A percentile compares a stretch with the other conserved stretches of the same genome.
Evolutionary conservation across 2,797 vertebrate genomes (phyloP).

Genomic region (Malacoraja senta): DNA sequence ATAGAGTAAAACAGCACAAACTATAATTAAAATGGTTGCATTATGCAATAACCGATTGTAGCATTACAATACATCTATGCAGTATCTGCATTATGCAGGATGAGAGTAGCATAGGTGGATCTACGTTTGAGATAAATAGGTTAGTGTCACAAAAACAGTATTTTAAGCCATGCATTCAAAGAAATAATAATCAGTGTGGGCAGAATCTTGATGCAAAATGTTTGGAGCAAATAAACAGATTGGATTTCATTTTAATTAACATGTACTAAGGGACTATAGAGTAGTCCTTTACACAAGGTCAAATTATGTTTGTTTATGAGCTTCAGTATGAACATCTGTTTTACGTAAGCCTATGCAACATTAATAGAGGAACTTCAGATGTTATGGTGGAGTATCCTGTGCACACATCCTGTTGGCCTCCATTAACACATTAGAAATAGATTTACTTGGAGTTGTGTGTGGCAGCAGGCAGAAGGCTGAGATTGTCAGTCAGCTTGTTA

Average conservation of each 20-base stretch:
- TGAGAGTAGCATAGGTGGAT: neutral
- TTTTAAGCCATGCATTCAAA: neutral
- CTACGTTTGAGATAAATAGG: neutral
- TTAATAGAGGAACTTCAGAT: neutral
- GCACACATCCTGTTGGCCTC: neutral
- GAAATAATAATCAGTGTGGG: neutral
- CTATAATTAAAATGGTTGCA: neutral
- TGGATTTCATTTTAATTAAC: neutral
- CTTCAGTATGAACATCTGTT: neutral
- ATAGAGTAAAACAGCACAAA: neutral
- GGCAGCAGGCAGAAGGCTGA: too few relatives aligned
- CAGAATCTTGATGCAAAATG: neutral
- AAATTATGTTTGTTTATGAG: neutral
- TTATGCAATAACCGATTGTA: neutral
- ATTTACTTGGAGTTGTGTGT: neutral
- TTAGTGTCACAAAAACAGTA: neutral
- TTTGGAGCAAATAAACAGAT: slow-evolving; percentile 1
- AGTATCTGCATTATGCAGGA: neutral
- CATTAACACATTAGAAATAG: neutral
- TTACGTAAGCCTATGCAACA: neutral
- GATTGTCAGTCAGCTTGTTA: neutral
- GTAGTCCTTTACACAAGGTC: neutral
- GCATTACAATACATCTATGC: neutral
- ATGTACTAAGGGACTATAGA: neutral
- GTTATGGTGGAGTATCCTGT: neutral